These are phyloP conservation scores for Struthio camelus DNA, from an alignment of 2,113 vertebrate species.

Conservation along the genomic window DNA sequence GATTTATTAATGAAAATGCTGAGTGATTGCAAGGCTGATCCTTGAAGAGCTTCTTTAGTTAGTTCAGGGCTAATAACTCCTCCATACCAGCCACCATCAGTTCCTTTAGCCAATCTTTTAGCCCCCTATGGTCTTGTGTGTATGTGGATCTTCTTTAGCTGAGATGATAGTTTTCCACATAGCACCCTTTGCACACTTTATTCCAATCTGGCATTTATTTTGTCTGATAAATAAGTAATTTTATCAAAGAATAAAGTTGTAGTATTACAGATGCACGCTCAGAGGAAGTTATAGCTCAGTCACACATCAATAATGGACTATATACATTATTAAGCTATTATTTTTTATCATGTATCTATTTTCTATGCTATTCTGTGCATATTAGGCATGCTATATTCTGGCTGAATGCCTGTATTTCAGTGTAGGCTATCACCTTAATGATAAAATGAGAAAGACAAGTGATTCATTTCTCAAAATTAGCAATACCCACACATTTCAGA, in stretches of 20 bases:
- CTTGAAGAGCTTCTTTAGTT: not conserved
- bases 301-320: not conserved
- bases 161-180: too few species aligned
- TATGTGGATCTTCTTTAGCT: accelerated
- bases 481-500: not conserved
- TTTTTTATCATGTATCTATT: not conserved
- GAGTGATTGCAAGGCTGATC: not conserved
- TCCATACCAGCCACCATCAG: not conserved
- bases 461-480: not conserved
- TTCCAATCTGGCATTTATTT: not conserved
- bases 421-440: accelerated
- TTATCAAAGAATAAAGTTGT: accelerated
- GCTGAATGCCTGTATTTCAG: not conserved
- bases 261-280: accelerated
- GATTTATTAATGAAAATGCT: not conserved
- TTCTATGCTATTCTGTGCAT: not conserved
- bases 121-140: accelerated
- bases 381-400: not conserved
- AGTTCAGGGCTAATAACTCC: not conserved
- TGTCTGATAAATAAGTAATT: not conserved
- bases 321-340: not conserved
- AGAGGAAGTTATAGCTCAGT: not conserved
- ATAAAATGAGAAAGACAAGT: not conserved
- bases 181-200: accelerated
- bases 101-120: not conserved